Base-by-base conservation (phyloP, 2,797 vertebrate genomes). In the Acanthiza pusilla region DNA sequence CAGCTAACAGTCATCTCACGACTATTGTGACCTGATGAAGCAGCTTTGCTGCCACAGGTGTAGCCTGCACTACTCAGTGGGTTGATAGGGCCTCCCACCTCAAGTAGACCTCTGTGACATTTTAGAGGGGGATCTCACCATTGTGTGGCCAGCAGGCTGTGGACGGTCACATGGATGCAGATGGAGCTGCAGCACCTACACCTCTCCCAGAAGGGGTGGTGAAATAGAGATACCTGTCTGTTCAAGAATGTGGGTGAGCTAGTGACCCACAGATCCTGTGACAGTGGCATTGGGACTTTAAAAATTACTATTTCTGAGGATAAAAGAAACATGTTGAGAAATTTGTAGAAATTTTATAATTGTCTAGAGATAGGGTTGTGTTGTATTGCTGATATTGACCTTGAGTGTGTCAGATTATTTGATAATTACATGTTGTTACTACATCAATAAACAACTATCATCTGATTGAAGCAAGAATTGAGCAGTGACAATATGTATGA, bases 51-150 rank as follows among this genome's bases (percentile, higher is more conserved):
- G 9, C 21, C 47, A 65, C 38, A 79, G 7, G 9, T 19, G n/a
- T 16, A 50, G 29, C 23, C 13, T 73, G 42, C 8, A 42, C 13
- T 23, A 9, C 17, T 50, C 27, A 48, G 14, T 19, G 11, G 8
- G 4, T 10, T 51, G 36, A 58, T 9, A 68, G 9, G 16, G 3
- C 3, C 14, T 22, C 14, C 14, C 5, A 36, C 13, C 25, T 80
- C 78, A 62, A 16, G 6, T 1, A 61, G 12, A 16, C 9, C 26
- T 50, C 4, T 22, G 42, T 17, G 19, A 40, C 12, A 29, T 71
- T 19, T 4, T 13, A 42, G 6, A 10, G 5, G 3, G 4, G 1
- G 1, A 29, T 40, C 51, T 85, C 36, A 67, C 4, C 7, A 32
- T 8, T 3, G 3, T 13, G 38, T 19, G 4, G 16, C 50, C 43